Conservation (phyloP, 2,113 vertebrate species). For the Toxostoma redivivum region DNA sequence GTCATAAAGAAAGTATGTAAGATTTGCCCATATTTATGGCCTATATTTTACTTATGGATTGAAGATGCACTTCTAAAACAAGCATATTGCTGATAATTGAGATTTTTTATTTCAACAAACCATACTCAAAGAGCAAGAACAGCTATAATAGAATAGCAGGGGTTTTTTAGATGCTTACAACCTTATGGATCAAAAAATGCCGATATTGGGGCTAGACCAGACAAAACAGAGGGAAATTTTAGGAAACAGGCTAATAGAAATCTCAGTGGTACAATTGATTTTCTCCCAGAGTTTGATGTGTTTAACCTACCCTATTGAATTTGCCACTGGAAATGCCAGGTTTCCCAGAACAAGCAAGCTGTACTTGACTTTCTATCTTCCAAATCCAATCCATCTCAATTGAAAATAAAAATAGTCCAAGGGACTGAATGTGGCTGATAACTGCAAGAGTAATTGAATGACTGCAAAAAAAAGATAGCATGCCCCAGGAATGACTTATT, state of each 20-base stretch:
- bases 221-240: not conserved
- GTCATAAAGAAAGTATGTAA: not conserved
- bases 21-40: not conserved
- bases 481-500: not conserved
- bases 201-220: not conserved
- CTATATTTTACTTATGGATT: not conserved
- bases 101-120: not conserved
- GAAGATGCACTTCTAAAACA: not conserved
- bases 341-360: not conserved
- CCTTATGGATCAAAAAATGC: not conserved
- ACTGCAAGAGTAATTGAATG: not conserved
- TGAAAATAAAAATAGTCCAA: not conserved
- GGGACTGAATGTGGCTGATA: not conserved
- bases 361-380: not conserved
- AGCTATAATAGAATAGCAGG: not conserved
- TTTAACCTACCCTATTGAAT: not conserved
- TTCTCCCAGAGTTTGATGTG: not conserved
- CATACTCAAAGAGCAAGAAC: not conserved
- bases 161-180: not conserved
- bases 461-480: not conserved
- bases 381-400: not conserved
- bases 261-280: not conserved
- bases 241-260: not conserved
- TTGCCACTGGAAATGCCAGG: not conserved
- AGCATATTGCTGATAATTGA: not conserved